A percentile compares a stretch with the other conserved stretches of the same genome.
These are phyloP conservation scores for Thalassarche chlororhynchos DNA, from an alignment of 2,113 vertebrate genomes.

Conservation along the genomic window DNA sequence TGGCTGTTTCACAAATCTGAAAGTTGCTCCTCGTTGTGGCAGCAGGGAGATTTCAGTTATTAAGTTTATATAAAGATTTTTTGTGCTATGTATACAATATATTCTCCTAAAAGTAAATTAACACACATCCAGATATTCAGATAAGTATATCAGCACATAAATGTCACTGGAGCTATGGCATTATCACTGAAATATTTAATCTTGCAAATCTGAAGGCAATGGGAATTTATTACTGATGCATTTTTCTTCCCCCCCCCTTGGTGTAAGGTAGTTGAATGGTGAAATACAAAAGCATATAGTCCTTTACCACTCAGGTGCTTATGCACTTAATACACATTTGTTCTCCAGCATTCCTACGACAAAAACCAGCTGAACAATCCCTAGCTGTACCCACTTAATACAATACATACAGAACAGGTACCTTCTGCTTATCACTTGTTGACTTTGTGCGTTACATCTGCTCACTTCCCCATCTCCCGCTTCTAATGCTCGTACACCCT, in stretches of 20 bases:
- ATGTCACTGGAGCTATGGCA: not conserved
- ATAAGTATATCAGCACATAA: not conserved
- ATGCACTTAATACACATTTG: not conserved
- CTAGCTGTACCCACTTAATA: not conserved
- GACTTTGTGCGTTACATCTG: not conserved
- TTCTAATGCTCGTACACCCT: not conserved
- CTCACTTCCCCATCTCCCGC: not conserved
- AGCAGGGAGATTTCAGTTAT: not conserved
- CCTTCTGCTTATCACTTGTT: not conserved
- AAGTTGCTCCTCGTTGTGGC: not conserved
- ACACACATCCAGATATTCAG: not conserved
- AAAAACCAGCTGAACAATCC: not conserved
- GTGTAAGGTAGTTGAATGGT: not conserved
- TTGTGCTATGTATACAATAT: not conserved
- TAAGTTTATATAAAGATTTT: not conserved
- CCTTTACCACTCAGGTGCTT: not conserved
- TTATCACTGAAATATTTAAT: not conserved
- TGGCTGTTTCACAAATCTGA: not conserved
- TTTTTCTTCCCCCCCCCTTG: not conserved
- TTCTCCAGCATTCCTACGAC: not conserved
- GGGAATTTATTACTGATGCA: not conserved
- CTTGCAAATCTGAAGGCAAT: not conserved
- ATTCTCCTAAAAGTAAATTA: not conserved
- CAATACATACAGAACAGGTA: not conserved
- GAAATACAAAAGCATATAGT: not conserved